A percentile compares a stretch with the other conserved stretches of the same genome.
phyloP scores from a whole-genome alignment of 1,140 invertebrate species.

The Teleopsis dalmanni region DNA sequence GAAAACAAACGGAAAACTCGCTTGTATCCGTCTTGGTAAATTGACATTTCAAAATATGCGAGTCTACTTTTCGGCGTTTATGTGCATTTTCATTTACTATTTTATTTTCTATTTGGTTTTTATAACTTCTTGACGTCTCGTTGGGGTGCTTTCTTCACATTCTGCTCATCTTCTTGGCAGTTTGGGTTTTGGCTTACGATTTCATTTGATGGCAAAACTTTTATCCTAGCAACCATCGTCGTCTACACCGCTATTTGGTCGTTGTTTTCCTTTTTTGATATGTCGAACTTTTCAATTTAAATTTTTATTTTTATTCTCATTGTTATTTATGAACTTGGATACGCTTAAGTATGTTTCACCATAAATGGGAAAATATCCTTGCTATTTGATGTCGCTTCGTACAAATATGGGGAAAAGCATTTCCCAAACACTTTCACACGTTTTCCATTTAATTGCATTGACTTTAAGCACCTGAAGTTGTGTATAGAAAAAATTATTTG shows the following conservation, averaged over 20 bases:
- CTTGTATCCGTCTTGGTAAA: constrained; percentile 25
- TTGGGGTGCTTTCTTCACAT: too few relatives aligned
- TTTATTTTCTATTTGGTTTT: constrained; percentile 1
- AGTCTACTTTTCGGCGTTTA: constrained; percentile 40
- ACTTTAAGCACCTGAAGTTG: too few relatives aligned
- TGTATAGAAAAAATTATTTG: too few relatives aligned
- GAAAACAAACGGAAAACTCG: neutral
- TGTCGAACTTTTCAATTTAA: constrained; percentile 13
- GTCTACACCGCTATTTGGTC: constrained; percentile 32
- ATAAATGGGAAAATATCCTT: too few relatives aligned
- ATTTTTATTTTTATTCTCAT: neutral
- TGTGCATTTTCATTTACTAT: constrained; percentile 17
- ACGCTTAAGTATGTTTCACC: too few relatives aligned
- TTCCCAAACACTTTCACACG: too few relatives aligned
- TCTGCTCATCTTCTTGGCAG: too few relatives aligned
- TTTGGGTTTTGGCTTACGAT: too few relatives aligned
- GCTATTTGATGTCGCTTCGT: too few relatives aligned
- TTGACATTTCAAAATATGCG: constrained; percentile 43
- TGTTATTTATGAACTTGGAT: neutral
- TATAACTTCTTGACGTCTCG: neutral
- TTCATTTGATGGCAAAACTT: constrained; percentile 39
- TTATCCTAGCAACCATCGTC: constrained; percentile 19
- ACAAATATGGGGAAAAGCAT: too few relatives aligned
- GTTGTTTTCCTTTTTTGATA: constrained; percentile 41
- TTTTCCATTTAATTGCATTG: too few relatives aligned